A percentile compares a stretch with the other conserved stretches of the same genome.
phyloP scores from a whole-genome alignment of 2,113 vertebrate genomes.

The Athene cunicularia region DNA sequence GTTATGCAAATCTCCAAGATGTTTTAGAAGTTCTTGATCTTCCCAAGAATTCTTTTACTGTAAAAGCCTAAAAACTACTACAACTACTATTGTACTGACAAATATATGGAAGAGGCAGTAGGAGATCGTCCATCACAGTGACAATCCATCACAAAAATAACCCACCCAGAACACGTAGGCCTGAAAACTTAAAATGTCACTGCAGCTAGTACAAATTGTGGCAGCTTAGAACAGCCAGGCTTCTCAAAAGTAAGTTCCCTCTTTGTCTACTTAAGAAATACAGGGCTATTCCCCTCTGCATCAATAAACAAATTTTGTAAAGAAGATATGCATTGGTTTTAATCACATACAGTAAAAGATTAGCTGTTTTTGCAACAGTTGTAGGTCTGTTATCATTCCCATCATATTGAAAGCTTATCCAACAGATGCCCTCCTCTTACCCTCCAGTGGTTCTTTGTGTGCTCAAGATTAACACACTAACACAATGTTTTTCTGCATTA shows the following conservation, averaged over 20 bases:
- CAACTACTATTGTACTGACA: background rate
- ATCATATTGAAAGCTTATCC: constrained; percentile 83
- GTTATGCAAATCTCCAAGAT: background rate
- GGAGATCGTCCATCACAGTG: constrained; percentile 11
- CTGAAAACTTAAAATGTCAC: constrained; percentile 8
- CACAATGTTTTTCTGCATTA: constrained; percentile 65
- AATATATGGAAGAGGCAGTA: background rate
- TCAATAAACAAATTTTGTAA: constrained; percentile 25
- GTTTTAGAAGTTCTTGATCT: background rate
- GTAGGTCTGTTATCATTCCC: constrained; percentile 69
- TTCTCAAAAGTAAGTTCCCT: background rate
- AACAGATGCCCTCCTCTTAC: constrained; percentile 79
- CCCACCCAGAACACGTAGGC: constrained; percentile 19
- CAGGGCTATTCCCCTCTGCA: background rate
- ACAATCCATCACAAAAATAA: constrained; percentile 52
- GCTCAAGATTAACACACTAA: constrained; percentile 72
- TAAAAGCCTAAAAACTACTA: background rate
- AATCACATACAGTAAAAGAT: constrained; percentile 54
- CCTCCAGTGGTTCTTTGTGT: constrained; percentile 76
- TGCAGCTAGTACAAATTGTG: background rate
- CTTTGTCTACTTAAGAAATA: background rate
- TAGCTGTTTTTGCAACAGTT: constrained; percentile 46
- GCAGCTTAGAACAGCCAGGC: background rate
- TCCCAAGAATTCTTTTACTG: background rate
- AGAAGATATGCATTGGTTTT: background rate